Conservation (phyloP, 1,140 invertebrate genomes). For the Calliphora vicina region DNA sequence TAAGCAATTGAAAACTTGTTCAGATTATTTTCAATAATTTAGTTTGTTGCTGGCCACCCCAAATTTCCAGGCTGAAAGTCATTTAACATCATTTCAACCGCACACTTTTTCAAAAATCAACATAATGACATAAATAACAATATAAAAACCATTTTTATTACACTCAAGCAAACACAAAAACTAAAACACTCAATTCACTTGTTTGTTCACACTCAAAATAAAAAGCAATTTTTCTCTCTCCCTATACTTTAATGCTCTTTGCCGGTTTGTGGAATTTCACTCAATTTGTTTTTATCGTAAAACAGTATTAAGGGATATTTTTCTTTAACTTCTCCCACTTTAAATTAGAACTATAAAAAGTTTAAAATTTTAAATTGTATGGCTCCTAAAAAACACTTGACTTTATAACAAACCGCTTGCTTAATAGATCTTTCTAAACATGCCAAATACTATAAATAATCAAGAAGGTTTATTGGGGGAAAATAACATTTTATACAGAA, state of each 20-base stretch:
- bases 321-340: neutral
- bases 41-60: no score
- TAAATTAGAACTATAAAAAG: neutral
- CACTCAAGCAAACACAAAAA: neutral
- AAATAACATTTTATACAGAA: no score
- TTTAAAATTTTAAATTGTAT: neutral
- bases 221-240: neutral
- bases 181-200: neutral
- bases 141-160: neutral
- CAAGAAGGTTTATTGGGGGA: no score
- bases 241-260: neutral
- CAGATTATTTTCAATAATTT: no score
- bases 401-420: constrained; percentile 14
- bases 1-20: no score
- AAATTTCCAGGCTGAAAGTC: neutral
- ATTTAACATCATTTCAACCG: neutral
- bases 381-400: constrained; percentile 11
- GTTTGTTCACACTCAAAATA: no score
- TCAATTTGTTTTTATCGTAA: neutral
- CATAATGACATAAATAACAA: neutral
- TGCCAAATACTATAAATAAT: no score
- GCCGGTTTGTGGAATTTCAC: neutral
- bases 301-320: neutral
- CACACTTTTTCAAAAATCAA: neutral
- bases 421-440: no score